Conservation (phyloP, 2,888 invertebrate species). For the Cephonodes hylas region DNA sequence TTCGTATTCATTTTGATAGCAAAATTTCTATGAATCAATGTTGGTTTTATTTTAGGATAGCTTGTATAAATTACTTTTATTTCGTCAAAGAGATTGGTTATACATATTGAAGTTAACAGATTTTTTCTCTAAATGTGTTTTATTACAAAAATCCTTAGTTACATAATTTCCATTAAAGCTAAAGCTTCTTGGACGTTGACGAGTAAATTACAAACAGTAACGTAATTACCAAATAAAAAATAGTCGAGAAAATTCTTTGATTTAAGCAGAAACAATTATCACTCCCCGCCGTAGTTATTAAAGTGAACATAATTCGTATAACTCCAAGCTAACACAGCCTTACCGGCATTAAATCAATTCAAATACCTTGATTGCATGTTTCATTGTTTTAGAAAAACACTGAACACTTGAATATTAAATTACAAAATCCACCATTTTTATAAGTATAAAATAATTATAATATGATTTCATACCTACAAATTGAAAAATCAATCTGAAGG, state of each 20-base stretch:
- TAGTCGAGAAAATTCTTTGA: not conserved
- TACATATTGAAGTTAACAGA: not conserved
- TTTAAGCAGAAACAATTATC: not conserved
- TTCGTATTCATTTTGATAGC: not conserved
- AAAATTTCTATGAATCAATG: not conserved
- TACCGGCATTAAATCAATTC: no score
- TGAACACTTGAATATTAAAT: no score
- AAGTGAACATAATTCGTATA: not conserved
- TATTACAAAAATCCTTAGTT: no score
- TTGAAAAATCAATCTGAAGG: no score
- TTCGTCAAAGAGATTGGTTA: not conserved
- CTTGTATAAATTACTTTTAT: not conserved
- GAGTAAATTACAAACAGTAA: not conserved
- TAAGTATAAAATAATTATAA: no score
- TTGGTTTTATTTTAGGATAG: no score
- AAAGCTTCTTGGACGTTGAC: not conserved
- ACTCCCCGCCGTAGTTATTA: not conserved
- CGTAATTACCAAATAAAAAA: not conserved
- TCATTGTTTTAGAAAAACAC: no score
- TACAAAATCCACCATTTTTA: no score
- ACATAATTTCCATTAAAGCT: no score
- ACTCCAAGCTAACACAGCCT: not conserved
- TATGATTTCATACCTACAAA: no score
- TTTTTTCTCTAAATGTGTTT: no score
- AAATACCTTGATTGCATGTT: no score